Conservation (phyloP, 2,113 vertebrate species). For the Campylorhamphus procurvoides region DNA sequence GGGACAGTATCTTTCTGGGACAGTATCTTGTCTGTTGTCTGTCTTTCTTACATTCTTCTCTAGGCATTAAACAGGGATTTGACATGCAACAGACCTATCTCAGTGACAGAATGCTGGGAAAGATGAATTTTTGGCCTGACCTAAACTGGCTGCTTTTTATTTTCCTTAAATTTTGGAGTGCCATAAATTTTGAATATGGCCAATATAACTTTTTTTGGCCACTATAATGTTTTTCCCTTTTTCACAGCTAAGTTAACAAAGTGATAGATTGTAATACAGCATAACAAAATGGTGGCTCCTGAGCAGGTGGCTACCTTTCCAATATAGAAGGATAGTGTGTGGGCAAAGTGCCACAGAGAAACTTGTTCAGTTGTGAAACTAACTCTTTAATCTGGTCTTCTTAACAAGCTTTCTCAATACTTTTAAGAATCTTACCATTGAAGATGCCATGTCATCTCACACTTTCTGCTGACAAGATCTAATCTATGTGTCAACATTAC, state of each 20-base stretch:
- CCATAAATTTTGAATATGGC: background rate
- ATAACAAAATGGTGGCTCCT: background rate
- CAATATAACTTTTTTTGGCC: background rate
- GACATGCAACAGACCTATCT: background rate
- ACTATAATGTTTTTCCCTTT: background rate
- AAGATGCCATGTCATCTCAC: background rate
- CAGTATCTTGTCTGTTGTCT: background rate
- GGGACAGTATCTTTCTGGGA: background rate
- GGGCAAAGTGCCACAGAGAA: background rate
- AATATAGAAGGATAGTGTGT: background rate
- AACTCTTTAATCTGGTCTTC: background rate
- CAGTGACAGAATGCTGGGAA: background rate
- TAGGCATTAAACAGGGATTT: background rate
- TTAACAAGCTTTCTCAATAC: background rate
- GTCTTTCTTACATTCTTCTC: background rate
- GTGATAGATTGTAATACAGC: background rate
- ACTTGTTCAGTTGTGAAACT: background rate
- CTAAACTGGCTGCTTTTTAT: background rate
- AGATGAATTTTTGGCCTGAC: background rate
- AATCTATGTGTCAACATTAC: rapidly evolving
- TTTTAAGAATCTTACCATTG: background rate
- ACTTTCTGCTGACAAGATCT: background rate
- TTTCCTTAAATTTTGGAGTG: background rate
- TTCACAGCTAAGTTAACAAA: background rate
- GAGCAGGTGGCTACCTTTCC: background rate